phyloP scores from a whole-genome alignment of 2,797 vertebrate species.

The Botia almorhae region DNA sequence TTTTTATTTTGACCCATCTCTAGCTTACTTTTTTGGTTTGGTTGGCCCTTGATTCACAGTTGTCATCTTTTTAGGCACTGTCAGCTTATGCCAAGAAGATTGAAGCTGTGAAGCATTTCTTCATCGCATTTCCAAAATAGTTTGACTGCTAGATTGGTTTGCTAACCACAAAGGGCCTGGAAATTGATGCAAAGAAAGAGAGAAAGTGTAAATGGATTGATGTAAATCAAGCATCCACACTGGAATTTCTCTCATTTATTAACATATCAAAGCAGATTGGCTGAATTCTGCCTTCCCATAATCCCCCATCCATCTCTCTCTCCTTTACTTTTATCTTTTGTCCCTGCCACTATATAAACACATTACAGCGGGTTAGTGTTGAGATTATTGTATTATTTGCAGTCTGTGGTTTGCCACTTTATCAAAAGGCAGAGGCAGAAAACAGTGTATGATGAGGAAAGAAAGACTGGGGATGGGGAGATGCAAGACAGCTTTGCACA shows the following conservation, averaged over 20 bases:
- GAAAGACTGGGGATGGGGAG: neutral
- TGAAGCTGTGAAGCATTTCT: neutral
- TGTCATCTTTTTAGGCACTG: slow-evolving; percentile 14
- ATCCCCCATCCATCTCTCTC: slow-evolving; percentile 64
- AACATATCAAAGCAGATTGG: slow-evolving; percentile 79
- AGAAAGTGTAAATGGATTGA: slow-evolving; percentile 19
- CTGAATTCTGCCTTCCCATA: slow-evolving; percentile 67
- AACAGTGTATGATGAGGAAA: neutral
- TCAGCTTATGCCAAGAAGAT: neutral
- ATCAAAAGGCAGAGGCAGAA: neutral
- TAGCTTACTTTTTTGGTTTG: slow-evolving; percentile 33
- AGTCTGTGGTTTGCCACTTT: slow-evolving; percentile 18
- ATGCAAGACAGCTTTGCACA: neutral
- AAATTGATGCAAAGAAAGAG: slow-evolving; percentile 63
- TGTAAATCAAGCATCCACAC: slow-evolving; percentile 56
- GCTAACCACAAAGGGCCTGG: slow-evolving; percentile 24
- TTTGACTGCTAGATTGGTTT: slow-evolving; percentile 44
- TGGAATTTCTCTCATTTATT: slow-evolving; percentile 73
- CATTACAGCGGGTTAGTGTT: slow-evolving; percentile 75
- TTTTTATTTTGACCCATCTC: slow-evolving; percentile 38
- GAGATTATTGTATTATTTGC: neutral
- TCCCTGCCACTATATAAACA: slow-evolving; percentile 64
- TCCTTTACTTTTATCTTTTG: slow-evolving; percentile 62
- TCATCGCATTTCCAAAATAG: slow-evolving; percentile 34
- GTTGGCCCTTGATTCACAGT: neutral